These are phyloP conservation scores for Malurus splendens DNA, from an alignment of 2,797 vertebrate species.

Conservation along the genomic window DNA sequence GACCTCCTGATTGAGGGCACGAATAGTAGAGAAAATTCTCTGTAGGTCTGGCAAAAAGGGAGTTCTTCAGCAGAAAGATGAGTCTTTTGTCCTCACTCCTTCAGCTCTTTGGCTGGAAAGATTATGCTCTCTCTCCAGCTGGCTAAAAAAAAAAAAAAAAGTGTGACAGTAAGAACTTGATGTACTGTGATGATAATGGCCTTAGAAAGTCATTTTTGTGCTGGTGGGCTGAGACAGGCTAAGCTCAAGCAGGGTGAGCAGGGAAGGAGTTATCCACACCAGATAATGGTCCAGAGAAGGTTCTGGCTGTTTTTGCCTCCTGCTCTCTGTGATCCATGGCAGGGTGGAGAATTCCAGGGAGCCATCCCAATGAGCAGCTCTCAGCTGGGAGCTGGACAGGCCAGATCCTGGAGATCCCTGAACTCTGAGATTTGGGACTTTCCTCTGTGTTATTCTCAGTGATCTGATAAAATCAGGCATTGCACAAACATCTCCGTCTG, in stretches of 20 bases:
- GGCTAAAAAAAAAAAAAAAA: neutral
- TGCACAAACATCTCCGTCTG: neutral
- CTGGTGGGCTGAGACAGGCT: neutral
- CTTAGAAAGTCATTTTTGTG: neutral
- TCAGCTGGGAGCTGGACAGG: neutral
- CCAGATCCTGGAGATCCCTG: neutral
- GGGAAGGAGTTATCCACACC: neutral
- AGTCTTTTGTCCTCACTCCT: constrained; percentile 25
- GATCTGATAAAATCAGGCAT: neutral
- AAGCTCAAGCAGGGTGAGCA: neutral
- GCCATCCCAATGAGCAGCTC: neutral
- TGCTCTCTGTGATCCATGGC: neutral
- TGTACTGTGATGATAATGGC: neutral
- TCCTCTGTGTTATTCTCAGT: neutral
- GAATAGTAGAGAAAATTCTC: constrained; percentile 14
- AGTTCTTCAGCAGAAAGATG: constrained; percentile 7
- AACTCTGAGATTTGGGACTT: neutral
- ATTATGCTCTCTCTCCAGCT: constrained; percentile 17
- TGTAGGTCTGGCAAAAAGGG: neutral
- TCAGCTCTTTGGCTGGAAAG: constrained; percentile 3
- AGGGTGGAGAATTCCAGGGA: neutral
- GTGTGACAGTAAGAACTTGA: neutral
- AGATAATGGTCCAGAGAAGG: neutral
- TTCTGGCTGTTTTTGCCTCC: neutral
- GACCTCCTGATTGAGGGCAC: constrained; percentile 41